Evolutionary conservation across 1,140 invertebrate genomes (phyloP), one percentile per base, ranked within the genome.

Genomic region (Samia ricini): DNA sequence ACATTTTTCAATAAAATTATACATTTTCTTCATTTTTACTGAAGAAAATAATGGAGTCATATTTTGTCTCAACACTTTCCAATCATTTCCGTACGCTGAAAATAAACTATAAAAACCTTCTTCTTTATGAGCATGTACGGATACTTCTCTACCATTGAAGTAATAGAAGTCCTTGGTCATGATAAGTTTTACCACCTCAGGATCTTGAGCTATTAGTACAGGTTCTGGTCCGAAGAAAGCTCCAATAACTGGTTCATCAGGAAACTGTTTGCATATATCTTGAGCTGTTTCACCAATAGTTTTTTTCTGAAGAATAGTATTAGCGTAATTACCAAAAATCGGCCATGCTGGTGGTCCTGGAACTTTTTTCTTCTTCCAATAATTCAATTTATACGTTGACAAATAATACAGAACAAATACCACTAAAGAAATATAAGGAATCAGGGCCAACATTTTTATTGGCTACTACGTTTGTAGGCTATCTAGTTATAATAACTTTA

Each of bases 31-130:
- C 61, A 94, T 88, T 82, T 94, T 94, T 8, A 88, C 81, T 1
- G 91, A 82, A 0, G 92, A 92, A 73, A 94, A 94, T 4, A 92
- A 87, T 8, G 93, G 93, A 10, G 91, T 92, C 23, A 94, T 75
- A 60, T 93, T 93, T 20, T 84, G 76, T 33, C 93, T 77, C 5
- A 93, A 66, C 2, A 90, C 74, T 74, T 91, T 92, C 94, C 94
- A 94, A 33, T 83, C 71, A 24, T 90, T 82, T 2, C 89, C 90
- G 3, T 71, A 66, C 0, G 79, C 54, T 51, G 80, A 79, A 51
- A 91, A 87, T n/a, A 92, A 55, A 63, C 88, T 85, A 36, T 60
- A 68, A 0, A 71, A 74, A 4, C 79, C 51, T 0, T 61, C 5
- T 57, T 79, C 92, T 3, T 85, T 78, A 36, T 83, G 76, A 56